phyloP scores from a whole-genome alignment of 53 echinoderm and acorn worm species.

The Actinopyga echinites region DNA sequence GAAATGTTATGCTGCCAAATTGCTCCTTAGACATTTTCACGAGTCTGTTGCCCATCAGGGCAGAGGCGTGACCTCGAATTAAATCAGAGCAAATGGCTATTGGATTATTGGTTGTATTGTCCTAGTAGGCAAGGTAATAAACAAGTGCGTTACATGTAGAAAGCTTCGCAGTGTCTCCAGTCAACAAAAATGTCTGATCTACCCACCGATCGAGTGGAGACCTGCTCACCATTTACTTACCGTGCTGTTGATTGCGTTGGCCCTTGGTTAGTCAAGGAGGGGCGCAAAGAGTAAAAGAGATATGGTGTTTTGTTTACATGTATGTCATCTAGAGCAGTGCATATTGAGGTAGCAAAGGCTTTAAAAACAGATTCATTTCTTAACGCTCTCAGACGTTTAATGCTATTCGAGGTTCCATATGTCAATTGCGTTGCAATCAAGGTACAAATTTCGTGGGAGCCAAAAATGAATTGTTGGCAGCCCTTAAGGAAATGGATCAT shows the following conservation, averaged over 20 bases:
- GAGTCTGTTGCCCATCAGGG: conserved; percentile 1
- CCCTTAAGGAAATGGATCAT: background rate
- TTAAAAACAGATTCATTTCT: background rate
- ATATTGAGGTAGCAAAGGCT: conserved; percentile 36
- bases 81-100: too few relatives aligned
- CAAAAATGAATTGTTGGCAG: too few relatives aligned
- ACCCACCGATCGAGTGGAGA: conserved; percentile 37
- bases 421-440: too few relatives aligned
- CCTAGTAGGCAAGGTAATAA: background rate
- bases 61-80: background rate
- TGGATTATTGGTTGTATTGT: background rate
- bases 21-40: conserved; percentile 9
- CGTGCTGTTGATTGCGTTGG: conserved; percentile 50
- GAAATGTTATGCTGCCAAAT: background rate
- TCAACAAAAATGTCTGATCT: conserved; percentile 30
- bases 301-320: conserved; percentile 9
- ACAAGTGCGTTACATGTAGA: conserved; percentile 8
- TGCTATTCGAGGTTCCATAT: too few relatives aligned
- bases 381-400: background rate
- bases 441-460: background rate
- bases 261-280: conserved; percentile 48
- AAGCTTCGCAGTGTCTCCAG: background rate
- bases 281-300: conserved; percentile 33
- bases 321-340: background rate
- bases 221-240: conserved; percentile 48